Conservation (phyloP, 2,888 invertebrate genomes). For the Callimorpha dominula region DNA sequence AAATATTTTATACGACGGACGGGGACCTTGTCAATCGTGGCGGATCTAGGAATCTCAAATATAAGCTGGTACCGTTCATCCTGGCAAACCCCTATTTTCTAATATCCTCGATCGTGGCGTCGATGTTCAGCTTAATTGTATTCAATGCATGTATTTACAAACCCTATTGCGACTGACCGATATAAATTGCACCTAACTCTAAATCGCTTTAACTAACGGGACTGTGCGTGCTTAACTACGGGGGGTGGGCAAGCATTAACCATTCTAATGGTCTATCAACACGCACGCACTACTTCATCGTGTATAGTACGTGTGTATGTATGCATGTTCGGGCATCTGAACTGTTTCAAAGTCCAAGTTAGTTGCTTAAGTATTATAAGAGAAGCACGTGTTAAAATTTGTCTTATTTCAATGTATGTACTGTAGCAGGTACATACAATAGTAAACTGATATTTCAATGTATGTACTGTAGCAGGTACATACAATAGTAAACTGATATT, state of each 20-base stretch:
- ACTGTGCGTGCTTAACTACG: neutral
- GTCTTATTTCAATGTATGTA: too few species aligned
- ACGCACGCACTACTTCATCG: slow-evolving; percentile 4
- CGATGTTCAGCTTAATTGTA: neutral
- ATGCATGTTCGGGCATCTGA: too few species aligned
- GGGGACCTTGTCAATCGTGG: slow-evolving; percentile 6
- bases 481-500: too few species aligned
- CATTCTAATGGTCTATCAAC: neutral
- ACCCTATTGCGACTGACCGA: neutral
- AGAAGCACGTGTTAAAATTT: too few species aligned
- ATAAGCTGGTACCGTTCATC: neutral
- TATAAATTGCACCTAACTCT: neutral
- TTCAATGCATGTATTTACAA: neutral
- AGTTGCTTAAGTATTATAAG: too few species aligned
- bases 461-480: too few species aligned
- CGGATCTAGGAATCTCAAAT: slow-evolving; percentile 2
- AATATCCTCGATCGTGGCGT: neutral
- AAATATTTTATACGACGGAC: neutral
- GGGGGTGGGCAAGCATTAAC: neutral
- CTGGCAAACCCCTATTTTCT: neutral
- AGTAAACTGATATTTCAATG: too few species aligned
- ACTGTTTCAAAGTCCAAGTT: too few species aligned
- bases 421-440: too few species aligned
- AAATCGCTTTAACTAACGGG: neutral
- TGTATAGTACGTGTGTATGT: neutral